Evolutionary conservation across 2,888 invertebrate species (phyloP), one percentile per base, ranked within the genome.

Genomic region (Ceraclea dissimilis): DNA sequence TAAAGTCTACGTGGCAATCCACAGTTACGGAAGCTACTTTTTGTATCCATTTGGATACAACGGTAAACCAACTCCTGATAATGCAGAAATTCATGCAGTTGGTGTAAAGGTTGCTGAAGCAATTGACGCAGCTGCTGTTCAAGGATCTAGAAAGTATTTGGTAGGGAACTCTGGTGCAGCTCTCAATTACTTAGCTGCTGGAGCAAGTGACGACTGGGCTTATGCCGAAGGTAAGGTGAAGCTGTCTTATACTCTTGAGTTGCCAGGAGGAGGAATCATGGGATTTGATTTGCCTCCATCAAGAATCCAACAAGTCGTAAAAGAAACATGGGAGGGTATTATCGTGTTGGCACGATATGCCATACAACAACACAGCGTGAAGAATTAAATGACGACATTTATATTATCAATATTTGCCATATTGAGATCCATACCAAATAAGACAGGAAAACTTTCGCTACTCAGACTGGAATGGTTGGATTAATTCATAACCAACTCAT

Each of bases 11-110:
- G 65, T 90, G 10, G 83, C 85, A 1, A 72, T 90, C 60, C 91
- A 92, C 66, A 85, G 89, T 16, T 89, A 79, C 64, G 89, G 89
- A 11, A 79, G 81, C 61, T 83, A 80, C 68, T 69, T 87, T 21
- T 67, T 87, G 1, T 85, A 86, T 65, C 83, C 85, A 0, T 88
- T 84, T 84, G 85, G 85, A 1, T 84, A 79, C 60, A 79, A 80
- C 18, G 71, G 71, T 47, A 67, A 69, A 2, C 66, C 79, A 39
- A 81, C 81, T 1, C 67, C 68, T 1, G 76, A 82, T 52, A 74
- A 71, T 6, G 67, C 74, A 0, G 70, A 69, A 51, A 70, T 82
- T 1, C 72, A 75, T n/a, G 63, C 64, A 1, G 71, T 79, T 2
- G 79, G 75, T 1, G 63, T 71, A 1, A 63, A 64, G 2, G 75